Base-by-base conservation (phyloP, 2,888 invertebrate genomes). In the Alloplasta piceator region DNA sequence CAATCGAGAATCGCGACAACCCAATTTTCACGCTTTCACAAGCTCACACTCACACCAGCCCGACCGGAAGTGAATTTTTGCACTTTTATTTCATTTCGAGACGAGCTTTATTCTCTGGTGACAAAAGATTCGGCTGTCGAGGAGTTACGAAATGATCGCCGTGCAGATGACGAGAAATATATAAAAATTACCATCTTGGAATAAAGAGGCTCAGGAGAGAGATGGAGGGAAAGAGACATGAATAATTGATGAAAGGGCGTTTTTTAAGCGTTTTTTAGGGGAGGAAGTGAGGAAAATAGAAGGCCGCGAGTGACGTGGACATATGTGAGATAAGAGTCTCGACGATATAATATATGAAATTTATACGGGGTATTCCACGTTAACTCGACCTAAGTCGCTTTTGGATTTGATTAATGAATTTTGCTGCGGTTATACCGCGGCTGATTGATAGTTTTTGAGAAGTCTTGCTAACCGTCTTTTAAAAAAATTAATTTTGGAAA, bases 171-270 rank as follows among this genome's bases (percentile, higher is more conserved):
- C 43, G 43, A 43, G 26, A 67, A 61, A 72, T 77, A 72, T 77
- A 80, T 63, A 68, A 72, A 72, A 76, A 80, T 58, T 41, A 26
- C 26, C 58, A 61, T 63, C 48, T 46, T 26, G 43, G 41, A 58
- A 80, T 68, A 80, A 73, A 66, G 58, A 73, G 46, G 46, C 64
- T 73, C 46, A 16, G 55, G 14, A 38, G 63, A n/a, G 6, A 52
- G 14, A 12, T 5, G 5, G 52, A 48, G 46, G 36, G 16, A 36
- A 10, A 14, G 14, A 58, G 67, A 77, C 80, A 85, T 84, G 85
- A 85, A 85, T 85, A 83, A 84, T 84, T 82, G 83, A 85, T 85
- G 82, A 75, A 81, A 74, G 66, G 36, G 68, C 39, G 61, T 48
- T 67, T 26, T 80, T 50, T 12, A 46, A 39, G 7, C 43, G 12